Evolutionary conservation across 1,140 invertebrate genomes (phyloP).

Genomic region (Heliconius hewitsoni): DNA sequence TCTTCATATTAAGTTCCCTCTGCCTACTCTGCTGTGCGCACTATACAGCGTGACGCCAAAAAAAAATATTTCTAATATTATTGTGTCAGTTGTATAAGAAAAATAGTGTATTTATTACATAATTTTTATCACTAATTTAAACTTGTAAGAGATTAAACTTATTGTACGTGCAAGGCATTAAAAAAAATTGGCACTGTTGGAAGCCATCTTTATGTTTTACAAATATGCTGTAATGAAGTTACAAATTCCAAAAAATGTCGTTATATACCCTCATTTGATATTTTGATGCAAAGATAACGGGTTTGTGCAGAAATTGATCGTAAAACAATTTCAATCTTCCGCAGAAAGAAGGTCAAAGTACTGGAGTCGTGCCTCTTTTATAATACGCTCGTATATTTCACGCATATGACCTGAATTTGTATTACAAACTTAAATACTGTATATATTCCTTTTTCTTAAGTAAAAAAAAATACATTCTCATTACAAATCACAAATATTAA

Average conservation of each 20-base stretch:
- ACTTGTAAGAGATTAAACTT: neutral
- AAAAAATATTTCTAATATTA: too few species aligned
- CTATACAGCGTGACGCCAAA: too few species aligned
- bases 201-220: neutral
- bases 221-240: constrained; percentile 15
- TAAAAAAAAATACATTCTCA: too few species aligned
- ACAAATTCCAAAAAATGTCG: constrained; percentile 20
- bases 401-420: constrained; percentile 16
- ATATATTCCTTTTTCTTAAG: neutral
- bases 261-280: constrained; percentile 26
- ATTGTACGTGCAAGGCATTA: neutral
- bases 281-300: constrained; percentile 27
- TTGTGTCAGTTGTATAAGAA: too few species aligned
- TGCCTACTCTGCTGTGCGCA: too few species aligned
- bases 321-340: constrained; percentile 34
- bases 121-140: too few species aligned
- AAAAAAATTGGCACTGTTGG: neutral
- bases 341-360: constrained; percentile 27
- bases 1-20: too few species aligned
- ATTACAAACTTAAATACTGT: neutral
- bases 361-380: constrained; percentile 9
- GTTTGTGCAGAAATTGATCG: constrained; percentile 24
- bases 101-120: too few species aligned
- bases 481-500: too few species aligned
- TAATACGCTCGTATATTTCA: constrained; percentile 21